Evolutionary conservation across 2,888 invertebrate species (phyloP), one percentile per base, ranked within the genome.

Genomic region (Papilio elwesi): DNA sequence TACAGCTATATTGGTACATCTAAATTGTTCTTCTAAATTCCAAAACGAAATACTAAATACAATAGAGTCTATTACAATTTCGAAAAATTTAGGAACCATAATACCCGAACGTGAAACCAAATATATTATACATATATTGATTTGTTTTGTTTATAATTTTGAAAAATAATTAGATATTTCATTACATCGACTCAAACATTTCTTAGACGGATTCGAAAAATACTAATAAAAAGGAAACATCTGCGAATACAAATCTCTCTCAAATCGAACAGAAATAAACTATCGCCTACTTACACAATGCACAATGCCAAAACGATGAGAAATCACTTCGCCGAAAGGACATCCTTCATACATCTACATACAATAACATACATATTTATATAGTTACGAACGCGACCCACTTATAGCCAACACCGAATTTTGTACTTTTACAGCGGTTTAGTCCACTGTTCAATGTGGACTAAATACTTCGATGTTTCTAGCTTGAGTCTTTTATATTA

Each of bases 81-180:
- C 91, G 92, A 93, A 92, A 68, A 93, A 93, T 93, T 93, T 93
- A 93, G 93, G 93, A 93, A 93, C 93, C 93, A 92, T 93, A 93
- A 93, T 93, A 93, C 93, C 93, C 92, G 92, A 93, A 93, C 90
- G 90, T 91, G 92, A 88, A 93, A 92, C 91, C 89, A 81, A 93
- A 92, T 83, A 89, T 85, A 85, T 89, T 86, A 87, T 91, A 90
- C 85, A 88, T 90, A 88, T 87, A 90, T 90, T 78, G 78, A 70
- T 83, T 82, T 81, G 84, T 89, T 85, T 85, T 85, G 82, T 87
- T 87, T 88, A 88, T 91, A 90, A 85, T 93, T 93, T 92, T 91
- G 92, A 92, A 93, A 73, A 92, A 91, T 92, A 91, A 92, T 85
- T 88, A 89, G 84, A 88, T 87, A 87, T 87, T 87, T 84, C 85